Conservation (phyloP, 2,888 invertebrate genomes). For the Lasioglossum pauxillum region DNA sequence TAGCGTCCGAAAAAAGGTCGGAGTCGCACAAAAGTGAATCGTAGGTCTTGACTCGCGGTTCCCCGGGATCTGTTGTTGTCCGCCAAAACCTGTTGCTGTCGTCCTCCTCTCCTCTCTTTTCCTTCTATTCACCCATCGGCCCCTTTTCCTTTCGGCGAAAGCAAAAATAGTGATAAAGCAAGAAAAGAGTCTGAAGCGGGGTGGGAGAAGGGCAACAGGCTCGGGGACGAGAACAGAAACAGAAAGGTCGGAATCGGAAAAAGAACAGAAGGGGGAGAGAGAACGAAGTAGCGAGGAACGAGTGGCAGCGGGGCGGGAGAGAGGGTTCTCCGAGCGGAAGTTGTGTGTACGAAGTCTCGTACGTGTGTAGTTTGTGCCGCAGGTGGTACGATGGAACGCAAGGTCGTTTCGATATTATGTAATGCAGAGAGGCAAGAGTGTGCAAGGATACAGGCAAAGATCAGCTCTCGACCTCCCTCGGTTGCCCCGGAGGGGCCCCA, state of each 20-base stretch:
- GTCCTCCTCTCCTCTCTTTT: conserved; percentile 47
- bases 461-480: conserved; percentile 53
- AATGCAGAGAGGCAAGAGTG: conserved; percentile 63
- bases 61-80: conserved; percentile 53
- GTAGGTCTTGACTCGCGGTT: conserved; percentile 62
- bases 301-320: neutral
- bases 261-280: neutral
- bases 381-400: conserved; percentile 70
- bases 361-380: conserved; percentile 62
- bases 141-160: conserved; percentile 60
- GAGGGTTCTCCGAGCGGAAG: conserved; percentile 59
- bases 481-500: conserved; percentile 41
- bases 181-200: conserved; percentile 39
- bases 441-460: conserved; percentile 59
- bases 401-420: conserved; percentile 75
- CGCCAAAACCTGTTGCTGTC: conserved; percentile 68
- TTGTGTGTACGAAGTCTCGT: conserved; percentile 52
- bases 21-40: conserved; percentile 60
- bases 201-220: neutral
- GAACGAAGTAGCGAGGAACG: neutral
- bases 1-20: conserved; percentile 27
- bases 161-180: conserved; percentile 59
- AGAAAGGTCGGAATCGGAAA: neutral
- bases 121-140: conserved; percentile 51
- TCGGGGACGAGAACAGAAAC: conserved; percentile 1